Conservation (phyloP, 2,113 vertebrate genomes). For the Calidris pugnax region DNA sequence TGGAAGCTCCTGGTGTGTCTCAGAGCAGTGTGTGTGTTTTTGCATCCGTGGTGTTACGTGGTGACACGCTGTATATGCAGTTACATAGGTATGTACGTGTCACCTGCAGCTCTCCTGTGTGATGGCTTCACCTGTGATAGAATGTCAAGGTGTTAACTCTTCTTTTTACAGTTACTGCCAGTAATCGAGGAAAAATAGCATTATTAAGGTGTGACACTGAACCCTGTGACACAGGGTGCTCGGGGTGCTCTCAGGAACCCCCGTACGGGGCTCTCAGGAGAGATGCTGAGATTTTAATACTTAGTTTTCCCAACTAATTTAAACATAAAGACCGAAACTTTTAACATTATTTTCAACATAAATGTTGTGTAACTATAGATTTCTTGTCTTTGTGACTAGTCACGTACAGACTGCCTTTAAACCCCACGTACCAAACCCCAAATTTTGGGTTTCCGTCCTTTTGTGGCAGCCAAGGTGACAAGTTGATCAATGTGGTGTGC, state of each 20-base stretch:
- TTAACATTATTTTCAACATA: neutral
- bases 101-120: no score
- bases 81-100: no score
- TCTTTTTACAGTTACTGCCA: neutral
- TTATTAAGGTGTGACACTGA: accelerated
- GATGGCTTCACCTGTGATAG: accelerated
- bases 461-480: neutral
- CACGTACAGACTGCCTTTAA: neutral
- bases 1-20: neutral
- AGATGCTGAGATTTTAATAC: neutral
- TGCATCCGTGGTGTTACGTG: accelerated
- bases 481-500: accelerated
- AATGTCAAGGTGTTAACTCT: neutral
- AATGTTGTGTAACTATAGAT: neutral
- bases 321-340: neutral
- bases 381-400: neutral
- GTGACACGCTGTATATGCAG: no score
- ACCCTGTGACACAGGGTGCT: neutral
- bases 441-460: neutral
- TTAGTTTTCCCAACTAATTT: neutral
- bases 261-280: accelerated
- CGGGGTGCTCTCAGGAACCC: neutral
- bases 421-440: neutral
- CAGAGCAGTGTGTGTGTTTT: accelerated
- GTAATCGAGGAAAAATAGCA: neutral